Evolutionary conservation across 1,140 invertebrate species (phyloP).

Genomic region (Telenomus remus): DNA sequence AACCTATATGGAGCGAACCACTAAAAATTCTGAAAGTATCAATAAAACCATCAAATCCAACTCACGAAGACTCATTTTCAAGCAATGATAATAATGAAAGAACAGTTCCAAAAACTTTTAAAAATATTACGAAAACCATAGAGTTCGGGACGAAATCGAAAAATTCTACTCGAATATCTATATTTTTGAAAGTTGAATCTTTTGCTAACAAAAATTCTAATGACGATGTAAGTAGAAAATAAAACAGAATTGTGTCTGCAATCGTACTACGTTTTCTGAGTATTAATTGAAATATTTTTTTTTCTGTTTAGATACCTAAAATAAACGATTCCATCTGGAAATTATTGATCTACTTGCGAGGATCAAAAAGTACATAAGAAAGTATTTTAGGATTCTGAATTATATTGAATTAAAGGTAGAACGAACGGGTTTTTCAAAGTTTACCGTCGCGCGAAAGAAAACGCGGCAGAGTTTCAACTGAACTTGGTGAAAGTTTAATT

Average conservation of each 20-base stretch:
- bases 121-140: too few relatives aligned
- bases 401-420: background rate
- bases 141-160: too few relatives aligned
- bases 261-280: slow-evolving; percentile 14
- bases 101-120: too few relatives aligned
- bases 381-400: background rate
- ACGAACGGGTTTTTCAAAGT: background rate
- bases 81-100: too few relatives aligned
- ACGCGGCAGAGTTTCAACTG: background rate
- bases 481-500: slow-evolving; percentile 23
- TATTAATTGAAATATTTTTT: slow-evolving; percentile 2
- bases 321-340: slow-evolving; percentile 28
- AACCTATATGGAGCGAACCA: slow-evolving; percentile 24
- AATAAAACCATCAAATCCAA: background rate
- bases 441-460: background rate
- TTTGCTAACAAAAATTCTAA: too few relatives aligned
- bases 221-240: too few relatives aligned
- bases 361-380: slow-evolving; percentile 12
- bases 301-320: background rate
- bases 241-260: too few relatives aligned
- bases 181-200: too few relatives aligned
- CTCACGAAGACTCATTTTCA: too few relatives aligned
- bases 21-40: slow-evolving; percentile 22
- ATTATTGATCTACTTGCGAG: slow-evolving; percentile 31
- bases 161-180: too few relatives aligned